Evolutionary conservation across 2,797 vertebrate genomes (phyloP), one percentile per base, ranked within the genome.

Genomic region (Novumbra hubbsi): DNA sequence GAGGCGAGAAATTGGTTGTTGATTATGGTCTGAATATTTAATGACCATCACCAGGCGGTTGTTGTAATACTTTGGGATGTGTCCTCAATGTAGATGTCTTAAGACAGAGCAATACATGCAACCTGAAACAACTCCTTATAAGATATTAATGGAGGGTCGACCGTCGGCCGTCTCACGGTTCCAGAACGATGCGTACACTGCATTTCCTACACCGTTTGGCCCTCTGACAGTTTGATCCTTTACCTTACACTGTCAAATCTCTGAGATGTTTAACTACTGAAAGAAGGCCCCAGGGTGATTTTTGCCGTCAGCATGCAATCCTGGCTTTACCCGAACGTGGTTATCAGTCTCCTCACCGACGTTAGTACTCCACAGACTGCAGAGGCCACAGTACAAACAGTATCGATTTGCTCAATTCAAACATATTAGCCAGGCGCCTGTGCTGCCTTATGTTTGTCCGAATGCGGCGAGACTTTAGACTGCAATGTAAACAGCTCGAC

Each of bases 161-260:
- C 41, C 4, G 41, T n/a, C n/a, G 41, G 41, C 11, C 11, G 41
- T 45, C 6, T 45, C 1, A 45, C 41, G 1, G 41, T 45, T 45
- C 9, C 6, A 45, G 41, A 8, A 8, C 41, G 41, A 45, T 7
- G 9, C 41, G 11, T 12, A 45, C 3, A 45, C 41, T 5, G 24
- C 62, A 32, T 64, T 64, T 64, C 27, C 28, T 32, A 16, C 62
- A 64, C 27, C 28, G 6, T 32, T 27, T 32, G 55, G 55, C 21
- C 11, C 28, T 64, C 62, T 64, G 62, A 17, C 62, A 64, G 62
- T 64, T 64, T 28, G 27, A 64, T 30, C 62, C 28, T 64, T 28
- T 30, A 64, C 55, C 55, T 64, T 64, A 24, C 62, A 27, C 62
- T 64, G 27, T 64, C 62, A 64, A 64, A 32, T 32, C 62, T 64